Evolutionary conservation across 2,888 invertebrate species (phyloP), one percentile per base, ranked within the genome.

Genomic region (Hyposoter dolosus): DNA sequence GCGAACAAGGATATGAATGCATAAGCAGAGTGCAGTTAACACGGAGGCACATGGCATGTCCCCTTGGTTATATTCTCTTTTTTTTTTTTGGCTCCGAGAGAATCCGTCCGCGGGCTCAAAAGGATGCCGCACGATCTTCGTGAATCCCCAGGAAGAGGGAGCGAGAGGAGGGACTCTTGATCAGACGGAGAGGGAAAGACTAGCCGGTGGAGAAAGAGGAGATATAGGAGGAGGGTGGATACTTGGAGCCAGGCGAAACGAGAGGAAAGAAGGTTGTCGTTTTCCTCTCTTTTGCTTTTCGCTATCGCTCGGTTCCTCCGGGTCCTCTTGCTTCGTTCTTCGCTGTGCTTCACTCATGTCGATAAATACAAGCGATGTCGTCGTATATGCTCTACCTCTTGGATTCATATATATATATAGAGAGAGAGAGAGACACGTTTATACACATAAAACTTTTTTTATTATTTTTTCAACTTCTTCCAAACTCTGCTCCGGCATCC

Each of bases 1-100:
- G 90, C 89, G 89, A 92, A 92, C 92, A 93, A 90, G 93, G 91
- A 93, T 93, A 93, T 93, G 93, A 93, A 93, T 93, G 93, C 93
- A 92, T 92, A 93, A 93, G 90, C 91, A 92, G 82, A 56, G 91
- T 88, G 90, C 90, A 91, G 91, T 92, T 92, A 92, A 93, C 93
- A 92, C 92, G 91, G 89, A 89, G 91, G 90, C 89, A 91, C 91
- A 82, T 56, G 90, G 90, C 91, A 91, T 92, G 91, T 91, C 90
- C 88, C 85, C 83, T 77, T 72, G 85, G 86, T 87, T 75, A 82
- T 76, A 69, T 75, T 69, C 43, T 32, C 60, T 6, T 50, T 28
- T 71, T 72, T 76, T 43, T 71, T 69, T 68, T 43, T n/a, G n/a
- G 19, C 72, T 82, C 91, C 91, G 88, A 88, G 87, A 85, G 89